Evolutionary conservation across 2,888 invertebrate genomes (phyloP).

Genomic region (Drosophila heteroneura): DNA sequence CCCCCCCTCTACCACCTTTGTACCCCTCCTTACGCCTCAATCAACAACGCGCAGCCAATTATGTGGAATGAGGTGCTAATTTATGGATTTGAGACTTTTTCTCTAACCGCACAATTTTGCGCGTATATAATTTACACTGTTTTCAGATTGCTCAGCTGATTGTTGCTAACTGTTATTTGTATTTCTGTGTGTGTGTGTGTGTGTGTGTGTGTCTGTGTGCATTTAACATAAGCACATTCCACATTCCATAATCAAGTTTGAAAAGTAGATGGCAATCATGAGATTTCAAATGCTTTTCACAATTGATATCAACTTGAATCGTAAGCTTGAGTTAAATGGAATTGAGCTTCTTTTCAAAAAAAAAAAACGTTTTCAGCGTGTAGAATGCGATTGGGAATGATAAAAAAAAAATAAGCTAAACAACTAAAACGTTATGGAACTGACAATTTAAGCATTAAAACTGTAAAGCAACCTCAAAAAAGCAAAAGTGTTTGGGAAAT

Average conservation of each 20-base stretch:
- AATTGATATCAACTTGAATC: slow-evolving; percentile 11
- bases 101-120: slow-evolving; percentile 59
- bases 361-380: too few relatives aligned
- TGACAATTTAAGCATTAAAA: background rate
- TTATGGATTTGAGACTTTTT: slow-evolving; percentile 77
- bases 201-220: slow-evolving; percentile 21
- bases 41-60: slow-evolving; percentile 68
- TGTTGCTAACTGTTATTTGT: slow-evolving; percentile 63
- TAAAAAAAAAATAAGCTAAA: background rate
- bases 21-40: slow-evolving; percentile 72
- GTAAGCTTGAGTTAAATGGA: background rate
- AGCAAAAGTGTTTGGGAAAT: background rate
- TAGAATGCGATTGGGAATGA: slow-evolving; percentile 5
- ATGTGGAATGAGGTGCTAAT: slow-evolving; percentile 82
- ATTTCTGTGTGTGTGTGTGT: background rate
- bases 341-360: background rate
- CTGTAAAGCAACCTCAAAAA: background rate
- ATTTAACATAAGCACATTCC: slow-evolving; percentile 44
- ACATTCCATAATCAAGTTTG: slow-evolving; percentile 35
- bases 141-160: slow-evolving; percentile 51
- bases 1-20: background rate
- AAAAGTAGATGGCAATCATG: slow-evolving; percentile 31
- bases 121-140: slow-evolving; percentile 71
- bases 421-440: background rate
- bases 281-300: slow-evolving; percentile 28